A percentile compares a stretch with the other conserved stretches of the same genome.
Evolutionary conservation across 2,113 vertebrate genomes (phyloP).

Genomic region (Austrofundulus limnaeus): DNA sequence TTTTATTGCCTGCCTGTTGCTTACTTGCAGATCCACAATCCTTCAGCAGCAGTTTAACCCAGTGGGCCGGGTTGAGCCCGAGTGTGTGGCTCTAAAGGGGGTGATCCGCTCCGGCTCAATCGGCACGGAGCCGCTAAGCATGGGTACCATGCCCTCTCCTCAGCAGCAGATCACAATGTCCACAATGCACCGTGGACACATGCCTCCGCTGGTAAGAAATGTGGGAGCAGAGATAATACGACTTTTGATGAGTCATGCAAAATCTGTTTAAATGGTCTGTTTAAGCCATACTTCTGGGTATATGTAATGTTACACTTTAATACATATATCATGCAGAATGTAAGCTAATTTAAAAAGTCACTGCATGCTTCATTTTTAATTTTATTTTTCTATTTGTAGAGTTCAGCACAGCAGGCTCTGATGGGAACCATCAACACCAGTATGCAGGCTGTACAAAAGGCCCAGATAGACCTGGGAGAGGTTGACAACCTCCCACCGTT

Average conservation of each 20-base stretch:
- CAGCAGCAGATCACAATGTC: conserved; percentile 95
- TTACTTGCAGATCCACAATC: conserved; percentile 81
- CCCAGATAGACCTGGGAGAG: conserved; percentile 90
- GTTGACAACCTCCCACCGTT: conserved; percentile 92
- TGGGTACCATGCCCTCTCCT: conserved; percentile 94
- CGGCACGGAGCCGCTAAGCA: conserved; percentile 90
- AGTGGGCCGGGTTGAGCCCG: conserved; percentile 89
- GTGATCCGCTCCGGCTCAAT: conserved; percentile 96
- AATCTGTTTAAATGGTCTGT: too few species aligned
- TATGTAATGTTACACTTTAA: too few species aligned
- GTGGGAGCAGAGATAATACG: conserved; percentile 13
- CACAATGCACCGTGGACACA: conserved; percentile 97
- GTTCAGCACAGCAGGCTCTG: conserved; percentile 95
- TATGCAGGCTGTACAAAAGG: conserved; percentile 97
- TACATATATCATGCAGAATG: too few species aligned
- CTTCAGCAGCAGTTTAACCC: conserved; percentile 98
- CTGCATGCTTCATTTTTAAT: neutral
- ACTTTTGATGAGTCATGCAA: too few species aligned
- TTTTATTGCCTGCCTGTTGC: neutral
- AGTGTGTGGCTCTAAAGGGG: conserved; percentile 91
- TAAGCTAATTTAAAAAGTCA: conserved; percentile 2
- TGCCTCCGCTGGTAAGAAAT: conserved; percentile 91
- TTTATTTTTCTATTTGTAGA: conserved; percentile 75
- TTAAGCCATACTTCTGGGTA: too few species aligned
- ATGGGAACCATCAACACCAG: conserved; percentile 99